phyloP scores from a whole-genome alignment of 1,140 invertebrate species.

The Linepithema humile region DNA sequence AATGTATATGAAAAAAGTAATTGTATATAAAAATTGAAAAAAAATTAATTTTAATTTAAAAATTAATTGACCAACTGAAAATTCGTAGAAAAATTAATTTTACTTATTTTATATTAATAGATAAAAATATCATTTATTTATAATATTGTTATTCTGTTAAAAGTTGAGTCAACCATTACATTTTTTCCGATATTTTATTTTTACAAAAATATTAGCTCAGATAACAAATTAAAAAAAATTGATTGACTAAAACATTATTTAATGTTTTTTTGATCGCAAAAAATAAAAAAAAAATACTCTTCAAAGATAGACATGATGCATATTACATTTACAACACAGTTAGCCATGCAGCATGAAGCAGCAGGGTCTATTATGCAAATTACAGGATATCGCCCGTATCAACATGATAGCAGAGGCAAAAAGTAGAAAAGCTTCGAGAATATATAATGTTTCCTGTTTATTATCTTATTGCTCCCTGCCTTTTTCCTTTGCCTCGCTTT shows the following conservation, averaged over 20 bases:
- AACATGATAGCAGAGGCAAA: conserved; percentile 31
- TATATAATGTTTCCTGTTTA: conserved; percentile 39
- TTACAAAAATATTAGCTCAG: neutral
- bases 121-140: too few relatives aligned
- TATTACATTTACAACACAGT: neutral
- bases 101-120: too few relatives aligned
- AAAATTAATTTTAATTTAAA: too few relatives aligned
- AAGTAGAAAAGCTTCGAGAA: conserved; percentile 34
- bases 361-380: conserved; percentile 54
- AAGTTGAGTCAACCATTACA: neutral
- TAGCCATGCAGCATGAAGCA: conserved; percentile 1
- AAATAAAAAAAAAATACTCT: conserved; percentile 17
- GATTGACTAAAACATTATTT: too few relatives aligned
- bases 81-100: too few relatives aligned
- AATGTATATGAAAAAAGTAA: too few relatives aligned
- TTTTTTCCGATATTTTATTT: neutral
- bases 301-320: neutral
- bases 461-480: conserved; percentile 38
- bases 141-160: neutral
- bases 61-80: too few relatives aligned
- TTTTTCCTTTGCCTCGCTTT: neutral
- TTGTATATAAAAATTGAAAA: too few relatives aligned
- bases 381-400: conserved; percentile 38
- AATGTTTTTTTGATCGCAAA: too few relatives aligned
- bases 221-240: neutral